Evolutionary conservation across 2,113 vertebrate species (phyloP).

Genomic region (Mormyrus lacerda): DNA sequence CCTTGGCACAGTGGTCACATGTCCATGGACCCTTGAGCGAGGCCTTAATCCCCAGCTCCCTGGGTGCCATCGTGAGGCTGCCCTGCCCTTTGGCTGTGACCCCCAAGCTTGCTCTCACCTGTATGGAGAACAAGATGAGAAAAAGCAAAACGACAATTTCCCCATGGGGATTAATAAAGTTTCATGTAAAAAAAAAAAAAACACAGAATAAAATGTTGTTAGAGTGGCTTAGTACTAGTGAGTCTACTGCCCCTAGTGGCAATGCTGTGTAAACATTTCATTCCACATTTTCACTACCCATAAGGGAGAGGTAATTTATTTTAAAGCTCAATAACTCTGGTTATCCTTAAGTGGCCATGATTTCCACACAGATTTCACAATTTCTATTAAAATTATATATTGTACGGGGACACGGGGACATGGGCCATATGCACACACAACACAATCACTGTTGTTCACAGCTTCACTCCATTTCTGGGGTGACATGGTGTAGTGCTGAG

Average conservation of each 20-base stretch:
- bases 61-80: no score
- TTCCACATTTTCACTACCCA: not conserved
- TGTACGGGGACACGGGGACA: not conserved
- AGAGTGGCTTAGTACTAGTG: not conserved
- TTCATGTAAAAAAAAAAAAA: not conserved
- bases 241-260: not conserved
- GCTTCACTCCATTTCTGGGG: not conserved
- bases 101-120: not conserved
- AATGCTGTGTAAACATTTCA: not conserved
- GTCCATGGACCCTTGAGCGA: not conserved
- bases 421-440: not conserved
- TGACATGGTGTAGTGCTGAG: not conserved
- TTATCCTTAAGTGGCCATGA: conserved; percentile 6
- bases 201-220: not conserved
- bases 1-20: not conserved
- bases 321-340: conserved; percentile 9
- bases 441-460: not conserved
- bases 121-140: not conserved
- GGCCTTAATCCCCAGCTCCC: not conserved
- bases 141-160: not conserved
- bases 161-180: not conserved
- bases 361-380: conserved; percentile 6
- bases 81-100: not conserved
- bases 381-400: conserved; percentile 6
- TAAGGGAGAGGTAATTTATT: conserved; percentile 4